Conservation (phyloP, 2,797 vertebrate species). For the Alosa sapidissima region DNA sequence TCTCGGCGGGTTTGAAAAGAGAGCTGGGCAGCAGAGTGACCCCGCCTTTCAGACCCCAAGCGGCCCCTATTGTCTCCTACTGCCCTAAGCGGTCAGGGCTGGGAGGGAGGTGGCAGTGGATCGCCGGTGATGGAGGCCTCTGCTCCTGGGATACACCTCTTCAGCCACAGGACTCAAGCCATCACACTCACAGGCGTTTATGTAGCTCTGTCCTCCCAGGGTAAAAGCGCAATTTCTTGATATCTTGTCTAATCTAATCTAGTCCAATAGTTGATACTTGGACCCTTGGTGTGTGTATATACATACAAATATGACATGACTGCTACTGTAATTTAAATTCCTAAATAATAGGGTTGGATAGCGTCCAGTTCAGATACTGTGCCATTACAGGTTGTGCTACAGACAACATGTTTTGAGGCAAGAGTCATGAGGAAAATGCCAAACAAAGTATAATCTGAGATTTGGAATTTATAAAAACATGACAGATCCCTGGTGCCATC, state of each 20-base stretch:
- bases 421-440: neutral
- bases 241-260: neutral
- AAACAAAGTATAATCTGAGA: neutral
- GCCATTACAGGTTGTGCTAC: neutral
- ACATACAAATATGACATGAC: neutral
- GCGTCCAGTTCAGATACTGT: neutral
- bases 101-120: neutral
- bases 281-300: neutral
- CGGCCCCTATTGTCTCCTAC: neutral
- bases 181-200: neutral
- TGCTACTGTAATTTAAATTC: neutral
- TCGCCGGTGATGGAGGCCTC: neutral
- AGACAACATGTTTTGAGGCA: neutral
- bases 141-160: neutral
- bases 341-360: neutral
- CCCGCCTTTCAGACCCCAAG: neutral
- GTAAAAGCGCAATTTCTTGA: neutral
- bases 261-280: neutral
- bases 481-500: neutral
- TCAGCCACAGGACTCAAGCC: neutral
- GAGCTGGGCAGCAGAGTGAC: neutral
- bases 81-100: neutral
- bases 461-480: neutral
- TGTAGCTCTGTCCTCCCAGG: neutral
- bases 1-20: conserved; percentile 2